phyloP scores from a whole-genome alignment of 2,888 invertebrate genomes.

The Cephus sareptanus region DNA sequence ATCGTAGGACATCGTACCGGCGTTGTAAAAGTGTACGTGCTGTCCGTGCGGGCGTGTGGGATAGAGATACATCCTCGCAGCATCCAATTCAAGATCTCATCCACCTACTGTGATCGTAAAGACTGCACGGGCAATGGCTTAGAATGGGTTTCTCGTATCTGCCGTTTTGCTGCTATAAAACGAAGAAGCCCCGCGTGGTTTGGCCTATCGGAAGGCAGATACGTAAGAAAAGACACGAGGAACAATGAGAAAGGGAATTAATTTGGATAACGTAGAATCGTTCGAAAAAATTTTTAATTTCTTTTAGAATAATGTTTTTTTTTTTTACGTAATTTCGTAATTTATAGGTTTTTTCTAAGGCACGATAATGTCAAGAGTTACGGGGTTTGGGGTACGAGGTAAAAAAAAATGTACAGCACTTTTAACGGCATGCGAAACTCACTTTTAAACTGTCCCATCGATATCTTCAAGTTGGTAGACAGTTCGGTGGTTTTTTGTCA shows the following conservation, averaged over 20 bases:
- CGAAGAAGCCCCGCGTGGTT: background rate
- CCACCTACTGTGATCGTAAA: conserved; percentile 3
- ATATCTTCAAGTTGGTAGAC: conserved; percentile 2
- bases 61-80: background rate
- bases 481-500: background rate
- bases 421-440: conserved; percentile 9
- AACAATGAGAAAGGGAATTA: background rate
- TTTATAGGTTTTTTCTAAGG: background rate
- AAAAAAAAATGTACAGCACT: background rate
- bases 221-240: background rate
- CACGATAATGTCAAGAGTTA: too few species aligned
- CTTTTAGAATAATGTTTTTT: background rate
- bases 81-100: background rate
- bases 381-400: background rate
- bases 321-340: background rate
- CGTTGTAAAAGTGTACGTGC: background rate
- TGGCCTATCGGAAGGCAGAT: background rate
- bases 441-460: conserved; percentile 16
- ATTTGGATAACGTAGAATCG: background rate
- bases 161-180: background rate
- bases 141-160: background rate
- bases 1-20: background rate
- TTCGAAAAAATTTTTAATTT: background rate
- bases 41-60: background rate
- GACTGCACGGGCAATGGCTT: background rate